Percentiles rank a stretch among this genome's conserved stretches.
Conservation (phyloP, 2,888 invertebrate species). For the Belgica antarctica region DNA sequence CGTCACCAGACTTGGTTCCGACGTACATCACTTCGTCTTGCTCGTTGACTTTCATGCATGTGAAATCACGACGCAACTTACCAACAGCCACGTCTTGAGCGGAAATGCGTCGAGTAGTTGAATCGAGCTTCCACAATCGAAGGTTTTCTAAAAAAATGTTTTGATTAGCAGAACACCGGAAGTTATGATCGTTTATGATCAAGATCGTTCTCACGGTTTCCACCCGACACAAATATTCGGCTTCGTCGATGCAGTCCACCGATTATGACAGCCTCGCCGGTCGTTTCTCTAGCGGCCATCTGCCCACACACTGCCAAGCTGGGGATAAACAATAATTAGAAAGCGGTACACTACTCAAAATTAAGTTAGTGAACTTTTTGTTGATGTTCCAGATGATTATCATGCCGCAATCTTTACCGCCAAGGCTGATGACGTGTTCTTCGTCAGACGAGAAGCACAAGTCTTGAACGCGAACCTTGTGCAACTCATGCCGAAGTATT, state of each 20-base stretch:
- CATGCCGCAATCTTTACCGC: slow-evolving; percentile 86
- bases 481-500: slow-evolving; percentile 72
- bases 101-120: slow-evolving; percentile 66
- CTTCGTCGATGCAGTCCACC: slow-evolving; percentile 59
- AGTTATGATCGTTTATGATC: no score
- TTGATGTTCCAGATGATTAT: slow-evolving; percentile 81
- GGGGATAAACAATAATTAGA: slow-evolving; percentile 5
- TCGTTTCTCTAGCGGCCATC: slow-evolving; percentile 64
- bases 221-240: slow-evolving; percentile 70
- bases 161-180: no score
- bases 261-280: slow-evolving; percentile 67
- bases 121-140: slow-evolving; percentile 72
- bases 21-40: slow-evolving; percentile 75
- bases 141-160: slow-evolving; percentile 61
- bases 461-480: slow-evolving; percentile 84
- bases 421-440: slow-evolving; percentile 77
- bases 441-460: slow-evolving; percentile 80
- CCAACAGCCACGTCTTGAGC: slow-evolving; percentile 74
- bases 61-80: slow-evolving; percentile 73
- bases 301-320: slow-evolving; percentile 63
- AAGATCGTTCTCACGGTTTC: slow-evolving; percentile 68
- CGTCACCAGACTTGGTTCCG: slow-evolving; percentile 77
- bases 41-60: slow-evolving; percentile 68
- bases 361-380: slow-evolving; percentile 50
- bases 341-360: no score